A percentile compares a stretch with the other conserved stretches of the same genome.
Conservation (phyloP, 37 sponge, comb jelly and placozoan species). For the Mnemiopsis leidyi region DNA sequence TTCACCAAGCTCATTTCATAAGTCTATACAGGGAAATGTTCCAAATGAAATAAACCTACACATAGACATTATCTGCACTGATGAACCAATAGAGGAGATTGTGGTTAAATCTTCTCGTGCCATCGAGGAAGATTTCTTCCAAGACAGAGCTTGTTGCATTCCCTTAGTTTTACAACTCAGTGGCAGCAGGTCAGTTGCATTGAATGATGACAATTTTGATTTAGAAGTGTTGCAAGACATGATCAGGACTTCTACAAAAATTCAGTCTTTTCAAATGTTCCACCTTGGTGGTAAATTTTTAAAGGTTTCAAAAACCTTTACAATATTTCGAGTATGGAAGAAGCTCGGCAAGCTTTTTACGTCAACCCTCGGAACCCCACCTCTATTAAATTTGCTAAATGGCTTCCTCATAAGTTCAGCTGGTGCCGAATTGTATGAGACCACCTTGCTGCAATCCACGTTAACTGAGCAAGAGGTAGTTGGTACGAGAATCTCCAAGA, state of each 20-base stretch:
- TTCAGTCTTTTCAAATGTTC: background rate
- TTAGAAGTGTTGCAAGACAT: background rate
- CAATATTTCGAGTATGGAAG: conserved; percentile 20
- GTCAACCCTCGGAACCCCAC: background rate
- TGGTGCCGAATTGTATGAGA: background rate
- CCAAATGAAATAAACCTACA: conserved; percentile 41
- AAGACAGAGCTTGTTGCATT: background rate
- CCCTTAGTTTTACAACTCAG: background rate
- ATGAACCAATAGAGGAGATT: background rate
- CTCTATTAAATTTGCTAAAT: background rate
- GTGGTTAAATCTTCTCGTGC: background rate
- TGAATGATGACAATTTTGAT: background rate
- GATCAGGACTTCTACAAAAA: background rate
- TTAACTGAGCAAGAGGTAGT: background rate
- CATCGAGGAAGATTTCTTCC: background rate
- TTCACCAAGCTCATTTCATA: background rate
- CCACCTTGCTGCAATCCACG: background rate
- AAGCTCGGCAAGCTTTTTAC: conserved; percentile 13
- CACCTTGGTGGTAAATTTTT: background rate
- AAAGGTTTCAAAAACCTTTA: conserved; percentile 11
- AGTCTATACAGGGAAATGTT: conserved; percentile 5
- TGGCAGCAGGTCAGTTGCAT: background rate
- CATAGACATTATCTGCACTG: background rate
- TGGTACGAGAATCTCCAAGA: background rate
- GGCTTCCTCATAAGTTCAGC: background rate